Conservation (phyloP, 1,140 invertebrate species). For the Amphibalanus amphitrite region DNA sequence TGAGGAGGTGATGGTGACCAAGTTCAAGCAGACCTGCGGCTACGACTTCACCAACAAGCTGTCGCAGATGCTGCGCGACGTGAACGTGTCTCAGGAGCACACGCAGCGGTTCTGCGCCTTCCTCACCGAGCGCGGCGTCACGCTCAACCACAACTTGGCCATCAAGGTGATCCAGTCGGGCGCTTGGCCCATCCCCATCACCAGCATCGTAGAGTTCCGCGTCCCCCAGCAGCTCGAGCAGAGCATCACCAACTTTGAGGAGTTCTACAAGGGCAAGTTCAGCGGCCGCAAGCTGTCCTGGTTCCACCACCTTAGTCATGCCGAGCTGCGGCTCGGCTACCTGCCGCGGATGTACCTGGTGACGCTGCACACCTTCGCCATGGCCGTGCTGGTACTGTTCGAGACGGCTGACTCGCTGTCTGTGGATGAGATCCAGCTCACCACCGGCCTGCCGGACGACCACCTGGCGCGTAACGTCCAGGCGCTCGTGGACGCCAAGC, state of each 20-base stretch:
- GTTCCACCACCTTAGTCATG: conserved; percentile 82
- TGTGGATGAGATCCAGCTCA: conserved; percentile 49
- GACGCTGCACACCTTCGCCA: conserved; percentile 87
- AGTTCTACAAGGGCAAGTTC: conserved; percentile 80
- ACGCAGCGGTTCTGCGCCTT: conserved; percentile 71
- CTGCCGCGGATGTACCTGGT: conserved; percentile 68
- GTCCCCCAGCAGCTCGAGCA: conserved; percentile 78
- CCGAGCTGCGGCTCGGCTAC: conserved; percentile 55
- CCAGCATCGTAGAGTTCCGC: conserved; percentile 57
- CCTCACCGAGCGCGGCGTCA: conserved; percentile 45
- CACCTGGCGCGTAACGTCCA: conserved; percentile 64
- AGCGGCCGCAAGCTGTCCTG: conserved; percentile 93
- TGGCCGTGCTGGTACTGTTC: conserved; percentile 78
- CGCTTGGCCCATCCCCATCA: conserved; percentile 84
- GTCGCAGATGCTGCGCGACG: conserved; percentile 96
- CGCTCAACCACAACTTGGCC: conserved; percentile 61
- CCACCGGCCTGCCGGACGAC: conserved; percentile 55
- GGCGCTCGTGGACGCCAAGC: conserved; percentile 64
- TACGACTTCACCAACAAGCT: conserved; percentile 98
- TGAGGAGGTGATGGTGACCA: conserved; percentile 97
- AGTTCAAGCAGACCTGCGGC: conserved; percentile 88
- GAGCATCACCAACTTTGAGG: conserved; percentile 77
- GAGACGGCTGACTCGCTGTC: conserved; percentile 52
- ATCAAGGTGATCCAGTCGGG: conserved; percentile 66
- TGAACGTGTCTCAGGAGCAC: conserved; percentile 78